phyloP scores from a whole-genome alignment of 2,888 invertebrate species.

The Hyposoter dolosus region DNA sequence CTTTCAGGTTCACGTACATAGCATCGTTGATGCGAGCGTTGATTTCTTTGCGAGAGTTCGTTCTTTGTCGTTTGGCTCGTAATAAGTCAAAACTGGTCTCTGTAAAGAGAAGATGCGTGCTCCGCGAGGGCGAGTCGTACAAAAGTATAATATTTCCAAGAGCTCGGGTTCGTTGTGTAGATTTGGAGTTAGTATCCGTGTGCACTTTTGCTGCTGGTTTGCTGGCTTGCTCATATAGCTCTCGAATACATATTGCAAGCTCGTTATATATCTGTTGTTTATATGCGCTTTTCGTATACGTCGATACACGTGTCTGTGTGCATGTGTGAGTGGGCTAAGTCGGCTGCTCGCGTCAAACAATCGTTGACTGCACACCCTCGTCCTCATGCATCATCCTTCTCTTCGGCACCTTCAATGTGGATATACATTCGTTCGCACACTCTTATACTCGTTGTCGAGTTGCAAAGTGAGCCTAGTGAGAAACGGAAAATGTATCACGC shows the following conservation, averaged over 20 bases:
- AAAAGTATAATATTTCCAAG: constrained; percentile 63
- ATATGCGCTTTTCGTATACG: background rate
- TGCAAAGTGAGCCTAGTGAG: constrained; percentile 72
- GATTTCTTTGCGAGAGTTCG: constrained; percentile 45
- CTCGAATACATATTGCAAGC: constrained; percentile 27
- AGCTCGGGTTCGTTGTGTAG: constrained; percentile 51
- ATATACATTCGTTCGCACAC: constrained; percentile 28
- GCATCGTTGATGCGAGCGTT: constrained; percentile 23
- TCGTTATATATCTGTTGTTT: background rate
- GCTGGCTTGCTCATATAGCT: constrained; percentile 24
- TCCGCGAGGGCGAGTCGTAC: background rate
- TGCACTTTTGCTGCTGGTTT: constrained; percentile 50
- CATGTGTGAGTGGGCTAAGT: constrained; percentile 67
- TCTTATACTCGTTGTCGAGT: constrained; percentile 39
- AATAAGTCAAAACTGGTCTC: constrained; percentile 39
- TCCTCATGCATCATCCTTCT: constrained; percentile 43
- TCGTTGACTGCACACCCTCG: constrained; percentile 76
- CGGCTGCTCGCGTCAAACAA: constrained; percentile 74
- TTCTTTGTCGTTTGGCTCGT: constrained; percentile 56
- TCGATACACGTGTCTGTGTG: constrained; percentile 12
- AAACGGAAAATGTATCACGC: constrained; percentile 82
- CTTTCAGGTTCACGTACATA: constrained; percentile 18
- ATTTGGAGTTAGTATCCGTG: constrained; percentile 27
- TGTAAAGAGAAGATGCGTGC: background rate
- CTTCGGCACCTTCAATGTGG: constrained; percentile 7